phyloP scores from a whole-genome alignment of 2,888 invertebrate genomes.

The Allolobophora icterica region DNA sequence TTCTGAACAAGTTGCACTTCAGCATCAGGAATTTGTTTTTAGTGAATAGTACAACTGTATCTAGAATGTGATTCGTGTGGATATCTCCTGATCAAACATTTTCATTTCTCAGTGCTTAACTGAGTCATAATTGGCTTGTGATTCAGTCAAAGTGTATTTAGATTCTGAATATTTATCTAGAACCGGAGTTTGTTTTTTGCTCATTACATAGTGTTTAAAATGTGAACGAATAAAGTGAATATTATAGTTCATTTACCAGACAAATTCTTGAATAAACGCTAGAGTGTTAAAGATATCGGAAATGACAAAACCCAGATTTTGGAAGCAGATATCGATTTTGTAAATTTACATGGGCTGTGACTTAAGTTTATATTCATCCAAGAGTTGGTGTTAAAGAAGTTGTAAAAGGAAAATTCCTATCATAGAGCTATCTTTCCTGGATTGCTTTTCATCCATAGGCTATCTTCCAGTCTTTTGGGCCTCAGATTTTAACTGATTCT shows the following conservation, averaged over 20 bases:
- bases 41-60: not conserved
- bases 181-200: not conserved
- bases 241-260: not conserved
- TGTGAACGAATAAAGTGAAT: too few relatives aligned
- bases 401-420: too few relatives aligned
- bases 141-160: not conserved
- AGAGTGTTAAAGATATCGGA: not conserved
- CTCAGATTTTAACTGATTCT: not conserved
- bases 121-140: not conserved
- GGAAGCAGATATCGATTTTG: not conserved
- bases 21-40: not conserved
- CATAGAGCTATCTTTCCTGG: too few relatives aligned
- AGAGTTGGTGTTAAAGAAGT: not conserved
- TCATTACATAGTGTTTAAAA: too few relatives aligned
- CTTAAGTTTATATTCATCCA: not conserved
- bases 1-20: not conserved
- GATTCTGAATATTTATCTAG: not conserved
- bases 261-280: not conserved
- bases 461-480: not conserved
- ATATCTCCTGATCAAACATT: not conserved
- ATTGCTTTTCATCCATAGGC: too few relatives aligned
- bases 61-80: not conserved
- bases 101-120: too few relatives aligned
- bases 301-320: not conserved
- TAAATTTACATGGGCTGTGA: not conserved